Percentiles rank a stretch among this genome's conserved stretches.
These are phyloP conservation scores for Pecten maximus DNA, from an alignment of 2,888 invertebrate species.

Conservation along the genomic window DNA sequence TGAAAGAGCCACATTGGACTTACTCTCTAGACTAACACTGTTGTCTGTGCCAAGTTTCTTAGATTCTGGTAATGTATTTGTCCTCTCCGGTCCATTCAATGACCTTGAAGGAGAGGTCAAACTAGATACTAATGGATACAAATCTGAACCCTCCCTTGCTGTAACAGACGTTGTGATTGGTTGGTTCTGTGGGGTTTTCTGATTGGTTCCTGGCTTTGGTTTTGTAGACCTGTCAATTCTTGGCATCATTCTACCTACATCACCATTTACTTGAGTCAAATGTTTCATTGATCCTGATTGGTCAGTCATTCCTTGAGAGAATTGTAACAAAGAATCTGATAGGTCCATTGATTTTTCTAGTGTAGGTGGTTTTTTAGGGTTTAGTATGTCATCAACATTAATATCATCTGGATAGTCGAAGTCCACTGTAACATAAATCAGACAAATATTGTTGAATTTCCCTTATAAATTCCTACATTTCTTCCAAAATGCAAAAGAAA, in stretches of 20 bases:
- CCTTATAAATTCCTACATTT: too few relatives aligned
- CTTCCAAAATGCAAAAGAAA: too few relatives aligned
- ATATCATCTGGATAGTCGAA: constrained; percentile 81
- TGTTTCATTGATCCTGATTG: constrained; percentile 22
- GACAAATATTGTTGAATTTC: neutral
- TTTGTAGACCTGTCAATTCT: constrained; percentile 64
- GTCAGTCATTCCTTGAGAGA: constrained; percentile 1
- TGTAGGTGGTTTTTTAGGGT: neutral
- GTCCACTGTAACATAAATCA: constrained; percentile 73
- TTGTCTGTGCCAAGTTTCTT: neutral
- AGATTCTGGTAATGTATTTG: neutral
- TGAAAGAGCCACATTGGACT: neutral
- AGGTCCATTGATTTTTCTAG: neutral
- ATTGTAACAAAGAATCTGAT: neutral
- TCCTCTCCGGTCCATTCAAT: constrained; percentile 22
- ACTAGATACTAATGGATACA: constrained; percentile 44
- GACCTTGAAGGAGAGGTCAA: constrained; percentile 47
- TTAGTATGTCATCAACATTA: neutral
- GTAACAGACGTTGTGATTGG: neutral
- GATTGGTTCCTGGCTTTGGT: constrained; percentile 56
- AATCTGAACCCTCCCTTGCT: constrained; percentile 1
- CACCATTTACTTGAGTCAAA: constrained; percentile 48
- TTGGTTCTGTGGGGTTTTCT: constrained; percentile 5
- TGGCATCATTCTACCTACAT: constrained; percentile 52
- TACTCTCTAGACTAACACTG: neutral